These are phyloP conservation scores for Manis javanica DNA, from an alignment of 2,797 vertebrate species.

Conservation along the genomic window DNA sequence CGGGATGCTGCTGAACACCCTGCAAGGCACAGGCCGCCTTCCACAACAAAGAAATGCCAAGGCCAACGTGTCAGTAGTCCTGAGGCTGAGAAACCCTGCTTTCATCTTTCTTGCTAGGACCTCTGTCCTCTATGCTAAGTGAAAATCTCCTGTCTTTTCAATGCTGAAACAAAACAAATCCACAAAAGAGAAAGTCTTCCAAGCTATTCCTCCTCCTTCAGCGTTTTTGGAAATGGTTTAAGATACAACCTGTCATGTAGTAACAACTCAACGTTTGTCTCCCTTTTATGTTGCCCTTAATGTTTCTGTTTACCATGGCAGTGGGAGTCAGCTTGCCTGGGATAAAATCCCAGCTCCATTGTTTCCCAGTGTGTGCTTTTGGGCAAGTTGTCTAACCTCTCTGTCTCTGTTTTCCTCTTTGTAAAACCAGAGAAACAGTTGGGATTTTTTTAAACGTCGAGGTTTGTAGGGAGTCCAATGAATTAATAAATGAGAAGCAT, in stretches of 20 bases:
- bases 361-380: background rate
- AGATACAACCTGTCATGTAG: background rate
- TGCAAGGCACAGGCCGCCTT: background rate
- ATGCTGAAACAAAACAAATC: background rate
- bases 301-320: background rate
- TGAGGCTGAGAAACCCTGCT: background rate
- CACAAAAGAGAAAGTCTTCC: background rate
- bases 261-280: background rate
- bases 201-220: background rate
- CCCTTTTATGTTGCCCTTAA: background rate
- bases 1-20: background rate
- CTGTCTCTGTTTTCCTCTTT: background rate
- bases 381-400: background rate
- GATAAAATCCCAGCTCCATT: background rate
- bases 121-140: background rate
- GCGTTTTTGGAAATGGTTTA: background rate
- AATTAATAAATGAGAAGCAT: background rate
- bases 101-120: background rate
- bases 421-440: background rate
- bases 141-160: background rate
- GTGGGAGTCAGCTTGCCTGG: background rate
- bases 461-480: background rate
- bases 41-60: background rate
- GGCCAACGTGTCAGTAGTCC: background rate
- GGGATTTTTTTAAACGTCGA: background rate